Conservation (phyloP, 1,140 invertebrate species). For the Drosophila obscura region DNA sequence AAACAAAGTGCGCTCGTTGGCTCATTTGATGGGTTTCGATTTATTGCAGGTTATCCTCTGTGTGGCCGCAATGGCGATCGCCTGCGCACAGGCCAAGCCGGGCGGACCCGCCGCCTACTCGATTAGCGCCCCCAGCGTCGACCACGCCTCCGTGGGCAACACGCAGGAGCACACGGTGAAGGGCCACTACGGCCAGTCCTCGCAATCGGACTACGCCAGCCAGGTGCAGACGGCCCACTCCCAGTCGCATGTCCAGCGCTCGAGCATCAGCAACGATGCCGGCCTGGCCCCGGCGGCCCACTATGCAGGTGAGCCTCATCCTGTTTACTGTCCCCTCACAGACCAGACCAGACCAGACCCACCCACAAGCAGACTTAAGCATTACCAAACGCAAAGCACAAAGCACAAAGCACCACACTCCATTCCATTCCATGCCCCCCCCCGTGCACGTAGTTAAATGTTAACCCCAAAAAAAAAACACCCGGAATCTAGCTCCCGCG, state of each 20-base stretch:
- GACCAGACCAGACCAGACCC: background rate
- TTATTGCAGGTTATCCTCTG: constrained; percentile 72
- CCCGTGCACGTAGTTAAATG: constrained; percentile 32
- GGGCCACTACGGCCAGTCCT: constrained; percentile 85
- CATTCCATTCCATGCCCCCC: constrained; percentile 1
- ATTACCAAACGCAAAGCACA: constrained; percentile 23
- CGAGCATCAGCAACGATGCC: constrained; percentile 85
- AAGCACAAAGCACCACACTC: constrained; percentile 2
- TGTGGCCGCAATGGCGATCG: constrained; percentile 67
- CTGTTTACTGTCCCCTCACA: background rate
- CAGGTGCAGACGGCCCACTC: constrained; percentile 85
- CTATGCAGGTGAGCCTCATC: constrained; percentile 59
- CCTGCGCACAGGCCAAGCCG: constrained; percentile 70
- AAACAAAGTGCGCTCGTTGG: background rate
- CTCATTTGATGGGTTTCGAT: background rate
- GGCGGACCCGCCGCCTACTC: constrained; percentile 85
- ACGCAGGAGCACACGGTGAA: constrained; percentile 86
- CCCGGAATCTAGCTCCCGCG: constrained; percentile 51
- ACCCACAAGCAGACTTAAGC: constrained; percentile 4
- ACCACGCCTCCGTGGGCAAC: constrained; percentile 84
- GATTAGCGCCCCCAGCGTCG: constrained; percentile 84
- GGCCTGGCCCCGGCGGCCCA: constrained; percentile 64
- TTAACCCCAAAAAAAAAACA: constrained; percentile 41
- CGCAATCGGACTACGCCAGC: constrained; percentile 85
- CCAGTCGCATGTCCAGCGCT: constrained; percentile 85